A percentile compares a stretch with the other conserved stretches of the same genome.
Conservation (phyloP, 2,113 vertebrate genomes). For the Oncorhynchus nerka region DNA sequence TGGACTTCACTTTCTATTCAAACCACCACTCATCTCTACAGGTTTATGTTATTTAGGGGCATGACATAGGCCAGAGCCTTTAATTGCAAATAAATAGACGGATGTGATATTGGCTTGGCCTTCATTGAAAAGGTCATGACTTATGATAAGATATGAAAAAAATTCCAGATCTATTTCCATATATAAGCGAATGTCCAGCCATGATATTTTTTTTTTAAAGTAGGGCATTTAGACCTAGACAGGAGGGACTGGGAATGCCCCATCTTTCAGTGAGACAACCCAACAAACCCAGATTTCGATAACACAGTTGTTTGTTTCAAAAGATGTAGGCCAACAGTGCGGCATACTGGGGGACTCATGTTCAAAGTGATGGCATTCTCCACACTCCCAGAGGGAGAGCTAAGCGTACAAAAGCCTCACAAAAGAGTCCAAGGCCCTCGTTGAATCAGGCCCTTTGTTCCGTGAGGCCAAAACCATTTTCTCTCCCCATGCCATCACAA, state of each 20-base stretch:
- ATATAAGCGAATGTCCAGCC: too few species aligned
- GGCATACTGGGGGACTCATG: background rate
- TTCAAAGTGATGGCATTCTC: background rate
- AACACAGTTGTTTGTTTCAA: background rate
- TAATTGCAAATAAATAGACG: too few species aligned
- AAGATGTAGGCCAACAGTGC: background rate
- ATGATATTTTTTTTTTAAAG: background rate
- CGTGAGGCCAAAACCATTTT: background rate
- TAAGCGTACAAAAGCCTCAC: background rate
- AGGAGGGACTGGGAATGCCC: too few species aligned
- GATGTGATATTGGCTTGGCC: too few species aligned
- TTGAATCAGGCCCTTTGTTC: slow-evolving; percentile 33
- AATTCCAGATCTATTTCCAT: too few species aligned
- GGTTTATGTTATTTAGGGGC: too few species aligned
- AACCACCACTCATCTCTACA: too few species aligned
- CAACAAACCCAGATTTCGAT: background rate
- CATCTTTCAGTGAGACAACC: slow-evolving; percentile 42
- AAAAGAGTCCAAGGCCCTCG: background rate
- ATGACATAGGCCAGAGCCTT: too few species aligned
- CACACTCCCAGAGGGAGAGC: background rate
- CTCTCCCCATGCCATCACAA: slow-evolving; percentile 3
- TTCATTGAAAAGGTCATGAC: too few species aligned
- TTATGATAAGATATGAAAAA: too few species aligned
- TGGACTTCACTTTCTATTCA: too few species aligned
- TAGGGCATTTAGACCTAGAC: slow-evolving; percentile 8